Conservation (phyloP, 1,140 invertebrate genomes). For the Stegodyphus mimosarum region DNA sequence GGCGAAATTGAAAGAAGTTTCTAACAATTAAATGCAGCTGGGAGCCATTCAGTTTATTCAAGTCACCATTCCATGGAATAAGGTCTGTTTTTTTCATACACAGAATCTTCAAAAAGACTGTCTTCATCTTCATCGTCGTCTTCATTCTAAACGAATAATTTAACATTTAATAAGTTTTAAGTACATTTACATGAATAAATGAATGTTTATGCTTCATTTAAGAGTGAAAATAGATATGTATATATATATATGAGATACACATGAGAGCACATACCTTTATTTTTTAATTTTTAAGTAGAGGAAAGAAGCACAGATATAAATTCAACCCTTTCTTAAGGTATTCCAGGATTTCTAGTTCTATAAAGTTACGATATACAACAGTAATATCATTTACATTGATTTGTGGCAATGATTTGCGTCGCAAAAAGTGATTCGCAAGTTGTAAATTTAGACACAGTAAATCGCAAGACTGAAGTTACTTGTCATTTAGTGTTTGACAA, state of each 20-base stretch:
- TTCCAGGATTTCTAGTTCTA: too few species aligned
- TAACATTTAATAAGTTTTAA: not conserved
- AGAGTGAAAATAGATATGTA: not conserved
- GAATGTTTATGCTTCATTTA: not conserved
- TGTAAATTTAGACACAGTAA: too few species aligned
- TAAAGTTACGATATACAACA: too few species aligned
- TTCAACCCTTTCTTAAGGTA: too few species aligned
- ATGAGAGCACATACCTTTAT: not conserved
- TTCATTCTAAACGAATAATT: not conserved
- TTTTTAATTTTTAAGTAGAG: not conserved
- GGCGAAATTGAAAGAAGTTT: too few species aligned
- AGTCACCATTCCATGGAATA: constrained; percentile 54
- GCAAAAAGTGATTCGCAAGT: too few species aligned
- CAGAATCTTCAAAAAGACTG: constrained; percentile 7
- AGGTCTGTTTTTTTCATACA: constrained; percentile 28
- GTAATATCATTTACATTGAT: too few species aligned
- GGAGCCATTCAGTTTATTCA: not conserved
- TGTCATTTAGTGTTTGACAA: too few species aligned
- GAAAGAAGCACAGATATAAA: not conserved
- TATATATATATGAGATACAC: not conserved
- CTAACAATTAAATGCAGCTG: too few species aligned
- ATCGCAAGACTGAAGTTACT: too few species aligned
- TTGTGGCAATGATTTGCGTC: too few species aligned
- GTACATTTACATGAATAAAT: not conserved
- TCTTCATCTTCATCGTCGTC: constrained; percentile 35